Evolutionary conservation across 1,140 invertebrate species (phyloP), one percentile per base, ranked within the genome.

Genomic region (Papilio polyxenes): DNA sequence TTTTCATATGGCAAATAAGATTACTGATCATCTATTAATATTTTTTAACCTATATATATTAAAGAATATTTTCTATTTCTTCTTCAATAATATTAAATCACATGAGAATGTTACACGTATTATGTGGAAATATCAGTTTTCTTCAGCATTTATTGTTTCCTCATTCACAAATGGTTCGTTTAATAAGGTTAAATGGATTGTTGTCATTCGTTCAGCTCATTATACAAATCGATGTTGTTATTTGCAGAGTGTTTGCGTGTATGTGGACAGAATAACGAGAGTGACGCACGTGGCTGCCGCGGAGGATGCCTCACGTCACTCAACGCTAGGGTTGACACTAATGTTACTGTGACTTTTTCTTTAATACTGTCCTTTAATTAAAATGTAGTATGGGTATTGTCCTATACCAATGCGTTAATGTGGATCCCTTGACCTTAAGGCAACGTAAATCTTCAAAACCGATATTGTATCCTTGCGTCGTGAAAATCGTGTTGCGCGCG

Each of bases 111-210:
- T 59, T 20, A 59, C 8, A 56, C 53, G 17, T 59, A 59, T 59
- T 59, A 20, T 20, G 56, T 59, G 4, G 17, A 9, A 59, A 59
- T 59, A 59, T 65, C 62, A 31, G 62, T 65, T 31, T 65, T 10
- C 20, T 23, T 62, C 59, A 9, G 59, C 23, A 3, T 31, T 31
- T 65, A 65, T 72, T 15, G 65, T 72, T 72, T 72, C 65, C 65
- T 72, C 65, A 40, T 72, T 72, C 65, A 31, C 31, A 72, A 72
- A 72, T 40, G 65, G 65, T 72, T 31, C 20, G 9, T 65, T 72
- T 72, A 72, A 72, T 72, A 72, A 72, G 65, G 65, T 72, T 72
- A 72, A 72, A 72, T 72, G 65, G 65, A 72, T 72, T 72, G 31
- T 37, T 65, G 20, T 65, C 62, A 65, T 65, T 65, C 65, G 65